Evolutionary conservation across 2,797 vertebrate species (phyloP).

Genomic region (Danio tinwini): DNA sequence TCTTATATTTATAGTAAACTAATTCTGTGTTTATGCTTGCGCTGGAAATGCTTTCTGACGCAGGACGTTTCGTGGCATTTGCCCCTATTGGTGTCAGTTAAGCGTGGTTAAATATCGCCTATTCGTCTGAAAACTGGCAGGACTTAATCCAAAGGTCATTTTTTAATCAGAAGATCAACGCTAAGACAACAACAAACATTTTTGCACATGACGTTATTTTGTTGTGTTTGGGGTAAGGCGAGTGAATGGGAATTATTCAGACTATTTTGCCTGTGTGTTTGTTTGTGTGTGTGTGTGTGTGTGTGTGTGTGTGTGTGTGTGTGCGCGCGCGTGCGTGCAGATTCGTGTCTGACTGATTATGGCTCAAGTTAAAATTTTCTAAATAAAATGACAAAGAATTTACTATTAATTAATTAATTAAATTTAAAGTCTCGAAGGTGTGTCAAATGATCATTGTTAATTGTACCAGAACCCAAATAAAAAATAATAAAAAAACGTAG

Average conservation of each 20-base stretch:
- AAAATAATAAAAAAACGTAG: no score
- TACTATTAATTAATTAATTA: no score
- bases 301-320: no score
- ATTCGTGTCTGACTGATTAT: no score
- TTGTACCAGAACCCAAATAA: no score
- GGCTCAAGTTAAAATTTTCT: no score
- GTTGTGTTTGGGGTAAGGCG: neutral
- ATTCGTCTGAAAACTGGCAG: neutral
- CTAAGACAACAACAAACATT: neutral
- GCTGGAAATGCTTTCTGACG: neutral
- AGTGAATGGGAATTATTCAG: neutral
- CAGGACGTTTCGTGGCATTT: neutral
- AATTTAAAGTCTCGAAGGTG: no score
- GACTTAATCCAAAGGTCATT: neutral
- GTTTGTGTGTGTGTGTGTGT: no score
- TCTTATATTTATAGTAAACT: slow-evolving; percentile 25
- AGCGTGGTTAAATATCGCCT: neutral
- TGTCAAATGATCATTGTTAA: no score
- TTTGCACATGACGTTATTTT: neutral
- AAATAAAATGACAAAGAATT: no score
- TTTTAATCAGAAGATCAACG: neutral
- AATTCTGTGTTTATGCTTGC: neutral
- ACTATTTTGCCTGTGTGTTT: no score
- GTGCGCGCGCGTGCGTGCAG: no score
- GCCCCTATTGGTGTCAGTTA: neutral